Conservation (phyloP, 2,113 vertebrate species). For the Entomyzon cyanotis region DNA sequence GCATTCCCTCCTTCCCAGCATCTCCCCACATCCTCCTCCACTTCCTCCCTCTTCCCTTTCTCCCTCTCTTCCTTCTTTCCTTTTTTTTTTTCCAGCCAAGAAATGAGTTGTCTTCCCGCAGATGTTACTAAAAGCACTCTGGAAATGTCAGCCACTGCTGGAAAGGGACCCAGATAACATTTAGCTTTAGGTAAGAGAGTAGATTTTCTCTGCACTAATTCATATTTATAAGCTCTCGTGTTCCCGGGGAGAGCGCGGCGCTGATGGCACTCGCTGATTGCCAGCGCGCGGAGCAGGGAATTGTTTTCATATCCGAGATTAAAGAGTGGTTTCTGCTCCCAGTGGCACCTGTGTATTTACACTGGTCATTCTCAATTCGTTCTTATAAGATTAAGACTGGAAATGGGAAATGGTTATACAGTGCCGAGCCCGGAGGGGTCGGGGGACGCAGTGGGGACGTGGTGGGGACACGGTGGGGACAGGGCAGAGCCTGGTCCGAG, state of each 20-base stretch:
- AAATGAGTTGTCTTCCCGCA: constrained; percentile 66
- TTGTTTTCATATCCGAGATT: constrained; percentile 68
- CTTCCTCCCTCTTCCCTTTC: background rate
- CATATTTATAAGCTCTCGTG: constrained; percentile 74
- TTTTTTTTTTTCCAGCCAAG: background rate
- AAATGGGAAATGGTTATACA: constrained; percentile 41
- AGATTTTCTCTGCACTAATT: constrained; percentile 73
- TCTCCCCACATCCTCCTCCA: background rate
- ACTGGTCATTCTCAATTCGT: constrained; percentile 59
- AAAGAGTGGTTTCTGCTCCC: constrained; percentile 58
- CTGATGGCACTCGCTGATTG: constrained; percentile 64
- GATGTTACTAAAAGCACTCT: constrained; percentile 70
- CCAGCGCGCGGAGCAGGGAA: constrained; percentile 57
- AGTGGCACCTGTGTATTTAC: constrained; percentile 63
- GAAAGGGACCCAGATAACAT: constrained; percentile 73
- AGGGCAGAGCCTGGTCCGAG: background rate
- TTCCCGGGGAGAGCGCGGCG: constrained; percentile 57
- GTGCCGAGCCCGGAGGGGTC: background rate
- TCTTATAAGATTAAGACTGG: constrained; percentile 64
- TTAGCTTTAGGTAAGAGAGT: constrained; percentile 75
- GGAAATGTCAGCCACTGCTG: constrained; percentile 71
- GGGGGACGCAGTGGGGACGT: background rate
- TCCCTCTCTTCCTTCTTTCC: background rate
- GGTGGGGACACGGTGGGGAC: background rate
- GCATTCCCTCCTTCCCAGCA: background rate